These are phyloP conservation scores for pig (Sus scrofa) DNA, from an alignment of 2,113 vertebrate genomes.

Conservation along the genomic window DNA sequence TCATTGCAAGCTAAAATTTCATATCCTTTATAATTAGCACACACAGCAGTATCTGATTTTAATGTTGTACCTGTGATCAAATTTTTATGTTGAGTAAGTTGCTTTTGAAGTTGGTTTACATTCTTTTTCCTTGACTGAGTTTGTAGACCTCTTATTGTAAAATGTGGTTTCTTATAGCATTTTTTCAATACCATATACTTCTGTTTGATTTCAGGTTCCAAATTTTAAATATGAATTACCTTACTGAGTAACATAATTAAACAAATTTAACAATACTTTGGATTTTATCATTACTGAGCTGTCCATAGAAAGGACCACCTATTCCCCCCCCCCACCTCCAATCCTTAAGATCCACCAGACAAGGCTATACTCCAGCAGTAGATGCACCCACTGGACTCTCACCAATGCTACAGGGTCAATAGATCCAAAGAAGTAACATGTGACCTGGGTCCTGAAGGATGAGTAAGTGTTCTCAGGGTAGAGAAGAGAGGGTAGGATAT, in stretches of 20 bases:
- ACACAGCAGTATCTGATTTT: constrained; percentile 69
- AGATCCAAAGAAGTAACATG: background rate
- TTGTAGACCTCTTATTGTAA: constrained; percentile 30
- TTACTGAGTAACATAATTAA: constrained; percentile 46
- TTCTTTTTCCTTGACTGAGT: constrained; percentile 38
- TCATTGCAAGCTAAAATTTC: constrained; percentile 2
- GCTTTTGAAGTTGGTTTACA: constrained; percentile 48
- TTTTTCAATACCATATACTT: background rate
- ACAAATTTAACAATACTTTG: constrained; percentile 1
- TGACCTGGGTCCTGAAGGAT: background rate
- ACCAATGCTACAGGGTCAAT: background rate
- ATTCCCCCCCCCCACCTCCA: background rate
- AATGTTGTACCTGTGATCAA: constrained; percentile 60
- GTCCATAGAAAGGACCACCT: background rate
- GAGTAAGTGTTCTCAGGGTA: background rate
- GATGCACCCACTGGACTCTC: background rate
- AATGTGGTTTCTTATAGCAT: constrained; percentile 2
- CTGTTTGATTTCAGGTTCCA: constrained; percentile 59
- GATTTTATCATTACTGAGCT: constrained; percentile 13
- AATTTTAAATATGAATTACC: constrained; percentile 27
- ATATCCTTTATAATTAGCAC: constrained; percentile 63
- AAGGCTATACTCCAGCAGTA: background rate
- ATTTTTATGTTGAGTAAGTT: constrained; percentile 70
- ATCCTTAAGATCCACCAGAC: background rate
- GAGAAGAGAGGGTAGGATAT: background rate